Evolutionary conservation across 2,113 vertebrate species (phyloP), one percentile per base, ranked within the genome.

Genomic region (Triplophysa rosa): DNA sequence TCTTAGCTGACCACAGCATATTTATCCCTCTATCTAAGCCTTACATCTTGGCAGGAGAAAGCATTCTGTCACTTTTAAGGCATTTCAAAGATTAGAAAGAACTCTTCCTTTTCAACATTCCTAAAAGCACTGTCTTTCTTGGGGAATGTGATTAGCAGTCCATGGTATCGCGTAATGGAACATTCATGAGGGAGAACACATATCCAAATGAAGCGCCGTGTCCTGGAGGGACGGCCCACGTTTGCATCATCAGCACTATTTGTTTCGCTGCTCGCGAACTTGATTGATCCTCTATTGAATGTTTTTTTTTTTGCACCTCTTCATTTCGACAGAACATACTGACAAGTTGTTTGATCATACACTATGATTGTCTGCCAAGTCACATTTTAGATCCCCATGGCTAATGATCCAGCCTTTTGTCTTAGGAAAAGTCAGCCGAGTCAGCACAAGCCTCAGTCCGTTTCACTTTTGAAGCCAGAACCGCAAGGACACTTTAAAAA

Each of bases 1-100:
- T 97, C 96, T 96, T 97, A 98, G 97, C 97, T 99, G 97, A 98
- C 97, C 97, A 98, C 96, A 98, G 97, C 97, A 98, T 96, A 97
- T 98, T 98, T 97, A 96, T 95, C 97, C 92, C 94, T 94, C 95
- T 95, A 96, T 96, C 95, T 94, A 94, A 95, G 95, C 93, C 94
- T 96, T 94, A 95, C 95, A 95, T 96, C 95, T 98, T 98, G 97
- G 97, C 97, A 97, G 95, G 95, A 95, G 96, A 99, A 96, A 96
- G 96, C 96, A 95, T 97, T 97, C 95, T 99, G 97, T 98, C 97
- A 99, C 96, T 97, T 98, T 98, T 98, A 95, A 98, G 96, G 91
- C 95, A 95, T 96, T 98, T 97, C 95, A 96, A 98, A 99, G 97
- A 98, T 98, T 96, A 98, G 96, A 93, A 97, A 96, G 95, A 97